Percentiles rank a stretch among this genome's conserved stretches.
Evolutionary conservation across 2,888 invertebrate species (phyloP).

Genomic region (Sphaerolaimus hirsutus): DNA sequence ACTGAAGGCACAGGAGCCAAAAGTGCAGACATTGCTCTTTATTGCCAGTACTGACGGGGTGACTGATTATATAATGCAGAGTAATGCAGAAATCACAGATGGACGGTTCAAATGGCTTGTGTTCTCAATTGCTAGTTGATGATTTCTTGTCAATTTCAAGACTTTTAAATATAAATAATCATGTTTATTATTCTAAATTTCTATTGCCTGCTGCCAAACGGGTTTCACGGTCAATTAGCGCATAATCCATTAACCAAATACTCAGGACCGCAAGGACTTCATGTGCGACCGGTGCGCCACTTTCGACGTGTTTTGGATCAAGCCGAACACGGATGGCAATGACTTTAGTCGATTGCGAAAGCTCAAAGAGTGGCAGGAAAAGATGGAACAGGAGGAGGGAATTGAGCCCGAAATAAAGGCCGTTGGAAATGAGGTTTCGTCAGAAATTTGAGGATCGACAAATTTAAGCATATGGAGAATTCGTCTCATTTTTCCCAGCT

Average conservation of each 20-base stretch:
- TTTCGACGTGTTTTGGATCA: conserved; percentile 14
- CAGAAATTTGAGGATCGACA: background rate
- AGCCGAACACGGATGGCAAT: conserved; percentile 8
- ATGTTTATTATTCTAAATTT: too few species aligned
- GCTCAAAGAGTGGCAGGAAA: background rate
- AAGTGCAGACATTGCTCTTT: conserved; percentile 13
- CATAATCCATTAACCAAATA: background rate
- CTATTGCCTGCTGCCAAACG: background rate
- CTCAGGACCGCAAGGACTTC: conserved; percentile 16
- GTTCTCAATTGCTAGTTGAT: conserved; percentile 9
- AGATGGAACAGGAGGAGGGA: background rate
- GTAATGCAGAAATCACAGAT: conserved; percentile 1
- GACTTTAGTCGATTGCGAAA: conserved; percentile 4
- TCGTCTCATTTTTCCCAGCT: too few species aligned
- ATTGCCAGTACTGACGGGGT: conserved; percentile 16
- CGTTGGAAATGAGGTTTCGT: background rate
- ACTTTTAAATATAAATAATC: too few species aligned
- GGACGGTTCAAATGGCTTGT: conserved; percentile 10
- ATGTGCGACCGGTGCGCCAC: conserved; percentile 17
- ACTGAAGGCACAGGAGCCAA: conserved; percentile 8
- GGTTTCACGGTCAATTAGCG: background rate
- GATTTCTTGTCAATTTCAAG: background rate
- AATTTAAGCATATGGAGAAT: too few species aligned
- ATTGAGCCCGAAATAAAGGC: background rate
- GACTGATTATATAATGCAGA: conserved; percentile 12